Conservation (phyloP, 2,113 vertebrate genomes). For the Pogona vitticeps region DNA sequence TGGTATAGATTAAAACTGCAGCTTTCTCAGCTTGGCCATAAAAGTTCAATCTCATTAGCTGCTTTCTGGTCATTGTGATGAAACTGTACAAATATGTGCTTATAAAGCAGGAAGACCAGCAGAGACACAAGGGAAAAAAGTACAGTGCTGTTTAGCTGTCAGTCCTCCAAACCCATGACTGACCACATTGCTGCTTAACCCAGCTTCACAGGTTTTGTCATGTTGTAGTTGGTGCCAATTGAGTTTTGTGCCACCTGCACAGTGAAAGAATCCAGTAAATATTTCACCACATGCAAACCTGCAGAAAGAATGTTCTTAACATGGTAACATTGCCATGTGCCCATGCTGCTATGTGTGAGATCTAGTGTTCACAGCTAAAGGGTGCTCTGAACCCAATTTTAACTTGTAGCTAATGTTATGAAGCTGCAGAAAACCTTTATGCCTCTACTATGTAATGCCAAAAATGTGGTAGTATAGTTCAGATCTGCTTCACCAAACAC, state of each 20-base stretch:
- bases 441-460: too few relatives aligned
- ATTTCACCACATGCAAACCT: neutral
- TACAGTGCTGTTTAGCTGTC: too few relatives aligned
- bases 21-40: neutral
- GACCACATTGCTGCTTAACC: neutral
- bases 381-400: neutral
- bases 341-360: neutral
- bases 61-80: neutral
- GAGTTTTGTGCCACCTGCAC: neutral
- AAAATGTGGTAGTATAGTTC: too few relatives aligned
- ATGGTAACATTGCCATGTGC: neutral
- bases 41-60: neutral
- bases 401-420: neutral
- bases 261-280: neutral
- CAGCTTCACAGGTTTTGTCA: neutral
- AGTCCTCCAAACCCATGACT: too few relatives aligned
- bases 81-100: too few relatives aligned
- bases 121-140: neutral
- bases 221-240: neutral
- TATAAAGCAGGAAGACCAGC: neutral
- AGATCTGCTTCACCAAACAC: too few relatives aligned
- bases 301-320: neutral
- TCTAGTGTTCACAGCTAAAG: neutral
- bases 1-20: neutral
- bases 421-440: neutral